phyloP scores from a whole-genome alignment of 2,113 vertebrate species.

The Elanoides forficatus region DNA sequence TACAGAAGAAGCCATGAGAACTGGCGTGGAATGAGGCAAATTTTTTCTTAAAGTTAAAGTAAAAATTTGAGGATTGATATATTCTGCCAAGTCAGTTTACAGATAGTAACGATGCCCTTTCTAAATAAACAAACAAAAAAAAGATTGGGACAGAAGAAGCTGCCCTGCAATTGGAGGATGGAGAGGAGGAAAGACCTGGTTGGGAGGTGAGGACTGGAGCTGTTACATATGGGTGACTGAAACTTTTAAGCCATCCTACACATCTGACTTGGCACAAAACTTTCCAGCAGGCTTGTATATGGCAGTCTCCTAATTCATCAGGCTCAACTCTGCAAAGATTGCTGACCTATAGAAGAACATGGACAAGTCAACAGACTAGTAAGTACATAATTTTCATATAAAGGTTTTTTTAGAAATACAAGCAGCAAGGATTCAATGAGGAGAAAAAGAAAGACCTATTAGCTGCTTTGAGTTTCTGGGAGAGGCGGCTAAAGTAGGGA shows the following conservation, averaged over 20 bases:
- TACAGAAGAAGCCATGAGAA: background rate
- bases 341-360: background rate
- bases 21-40: background rate
- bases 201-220: background rate
- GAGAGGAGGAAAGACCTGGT: background rate
- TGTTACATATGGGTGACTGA: background rate
- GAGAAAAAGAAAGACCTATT: background rate
- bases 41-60: background rate
- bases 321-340: background rate
- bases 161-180: background rate
- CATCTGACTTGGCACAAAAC: background rate
- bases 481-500: background rate
- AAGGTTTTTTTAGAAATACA: background rate
- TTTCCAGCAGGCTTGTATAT: background rate
- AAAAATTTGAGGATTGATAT: background rate
- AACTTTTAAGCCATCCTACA: background rate
- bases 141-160: background rate
- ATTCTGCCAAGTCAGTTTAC: background rate
- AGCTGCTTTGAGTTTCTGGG: background rate
- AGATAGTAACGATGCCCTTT: background rate
- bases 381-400: background rate
- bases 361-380: background rate
- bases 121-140: background rate
- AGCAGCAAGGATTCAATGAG: background rate
- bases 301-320: background rate